Evolutionary conservation across 2,888 invertebrate genomes (phyloP).

Genomic region (Nycteola revayana): DNA sequence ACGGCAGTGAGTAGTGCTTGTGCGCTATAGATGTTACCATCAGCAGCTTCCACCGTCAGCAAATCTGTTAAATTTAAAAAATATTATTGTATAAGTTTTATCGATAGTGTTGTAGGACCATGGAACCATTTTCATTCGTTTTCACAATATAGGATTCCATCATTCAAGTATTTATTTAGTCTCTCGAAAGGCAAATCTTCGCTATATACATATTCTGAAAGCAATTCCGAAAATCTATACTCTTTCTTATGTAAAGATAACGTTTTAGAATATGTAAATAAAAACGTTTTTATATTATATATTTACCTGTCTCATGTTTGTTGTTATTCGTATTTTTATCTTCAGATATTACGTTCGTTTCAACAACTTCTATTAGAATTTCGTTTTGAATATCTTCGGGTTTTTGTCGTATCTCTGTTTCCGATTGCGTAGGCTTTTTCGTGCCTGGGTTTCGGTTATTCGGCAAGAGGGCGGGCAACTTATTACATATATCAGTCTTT

Average conservation of each 20-base stretch:
- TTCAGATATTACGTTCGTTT: conserved; percentile 83
- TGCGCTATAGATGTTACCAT: conserved; percentile 88
- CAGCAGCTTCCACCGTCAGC: conserved; percentile 79
- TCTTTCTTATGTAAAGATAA: too few species aligned
- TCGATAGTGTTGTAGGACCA: too few species aligned
- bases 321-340: conserved; percentile 75
- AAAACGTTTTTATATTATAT: too few species aligned
- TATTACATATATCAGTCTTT: conserved; percentile 83
- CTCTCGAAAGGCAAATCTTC: too few species aligned
- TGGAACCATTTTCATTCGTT: too few species aligned
- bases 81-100: too few species aligned
- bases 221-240: too few species aligned
- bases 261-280: too few species aligned
- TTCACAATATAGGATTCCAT: too few species aligned
- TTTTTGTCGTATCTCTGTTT: conserved; percentile 77
- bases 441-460: conserved; percentile 70
- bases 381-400: conserved; percentile 84
- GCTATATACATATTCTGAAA: too few species aligned
- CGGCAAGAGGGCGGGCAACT: conserved; percentile 66
- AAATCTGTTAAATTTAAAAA: conserved; percentile 51
- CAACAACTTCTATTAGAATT: conserved; percentile 84
- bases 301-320: conserved; percentile 73
- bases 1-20: conserved; percentile 91
- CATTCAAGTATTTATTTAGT: too few species aligned
- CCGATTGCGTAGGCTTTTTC: conserved; percentile 66